phyloP scores from a whole-genome alignment of 2,888 invertebrate species.

The Drosophila mimica region DNA sequence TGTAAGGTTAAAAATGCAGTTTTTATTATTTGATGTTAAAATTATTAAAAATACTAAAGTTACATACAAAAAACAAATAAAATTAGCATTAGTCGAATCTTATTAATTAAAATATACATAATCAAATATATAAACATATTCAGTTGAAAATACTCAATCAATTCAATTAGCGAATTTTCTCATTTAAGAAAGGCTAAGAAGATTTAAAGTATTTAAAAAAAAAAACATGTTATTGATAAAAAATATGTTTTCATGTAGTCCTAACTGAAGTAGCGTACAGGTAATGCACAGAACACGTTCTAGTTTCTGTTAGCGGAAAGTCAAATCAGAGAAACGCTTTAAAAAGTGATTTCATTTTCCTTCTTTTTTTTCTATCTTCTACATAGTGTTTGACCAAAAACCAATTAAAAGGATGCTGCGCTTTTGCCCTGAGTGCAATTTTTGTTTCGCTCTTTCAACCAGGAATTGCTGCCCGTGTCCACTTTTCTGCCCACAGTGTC shows the following conservation, averaged over 20 bases:
- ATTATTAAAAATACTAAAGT: no score
- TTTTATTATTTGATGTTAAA: no score
- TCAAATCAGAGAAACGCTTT: slow-evolving; percentile 42
- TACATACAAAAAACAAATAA: no score
- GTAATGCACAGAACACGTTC: neutral
- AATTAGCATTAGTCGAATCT: no score
- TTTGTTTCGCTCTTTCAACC: slow-evolving; percentile 43
- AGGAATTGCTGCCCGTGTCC: slow-evolving; percentile 24
- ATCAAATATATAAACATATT: neutral
- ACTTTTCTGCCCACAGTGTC: neutral
- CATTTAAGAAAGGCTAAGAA: neutral
- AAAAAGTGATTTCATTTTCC: slow-evolving; percentile 20
- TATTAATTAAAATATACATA: neutral
- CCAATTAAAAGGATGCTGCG: slow-evolving; percentile 63
- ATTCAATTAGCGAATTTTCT: neutral
- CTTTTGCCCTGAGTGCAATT: slow-evolving; percentile 53
- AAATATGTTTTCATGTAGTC: neutral
- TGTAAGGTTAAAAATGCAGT: no score
- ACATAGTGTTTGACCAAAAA: slow-evolving; percentile 54
- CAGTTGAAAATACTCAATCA: neutral
- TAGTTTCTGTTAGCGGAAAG: slow-evolving; percentile 18
- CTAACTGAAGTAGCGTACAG: neutral
- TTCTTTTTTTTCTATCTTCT: neutral
- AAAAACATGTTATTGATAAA: neutral
- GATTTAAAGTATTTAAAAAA: neutral